Percentiles rank a stretch among this genome's conserved stretches.
These are phyloP conservation scores for Meteorus sp. DNA, from an alignment of 1,140 invertebrate species.

Conservation along the genomic window DNA sequence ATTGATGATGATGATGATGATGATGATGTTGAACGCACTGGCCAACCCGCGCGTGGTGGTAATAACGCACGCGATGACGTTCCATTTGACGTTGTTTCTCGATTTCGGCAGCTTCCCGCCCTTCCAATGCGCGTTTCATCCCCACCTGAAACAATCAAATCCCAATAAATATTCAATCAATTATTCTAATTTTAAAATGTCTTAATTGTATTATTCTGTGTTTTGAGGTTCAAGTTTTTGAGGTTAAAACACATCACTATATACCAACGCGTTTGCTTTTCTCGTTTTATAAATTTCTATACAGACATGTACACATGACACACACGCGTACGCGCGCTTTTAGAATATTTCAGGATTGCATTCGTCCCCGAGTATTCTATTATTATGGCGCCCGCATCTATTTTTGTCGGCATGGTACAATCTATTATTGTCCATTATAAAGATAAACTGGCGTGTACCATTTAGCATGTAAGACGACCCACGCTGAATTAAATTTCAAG, in stretches of 20 bases:
- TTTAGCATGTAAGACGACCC: constrained; percentile 19
- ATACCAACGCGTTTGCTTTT: too few relatives aligned
- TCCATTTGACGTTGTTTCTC: constrained; percentile 62
- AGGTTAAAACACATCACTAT: too few relatives aligned
- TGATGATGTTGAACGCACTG: constrained; percentile 57
- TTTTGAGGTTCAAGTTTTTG: too few relatives aligned
- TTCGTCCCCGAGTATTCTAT: constrained; percentile 22
- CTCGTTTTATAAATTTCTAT: too few relatives aligned
- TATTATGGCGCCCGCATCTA: constrained; percentile 28
- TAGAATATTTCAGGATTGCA: constrained; percentile 26
- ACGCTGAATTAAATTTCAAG: constrained; percentile 15
- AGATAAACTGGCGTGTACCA: constrained; percentile 26
- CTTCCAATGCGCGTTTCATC: constrained; percentile 58
- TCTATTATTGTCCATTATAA: constrained; percentile 32
- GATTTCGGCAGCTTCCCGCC: constrained; percentile 58
- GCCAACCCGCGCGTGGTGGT: constrained; percentile 56
- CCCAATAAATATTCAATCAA: not conserved
- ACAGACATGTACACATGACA: too few relatives aligned
- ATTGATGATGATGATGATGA: constrained; percentile 34
- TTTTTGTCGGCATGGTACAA: constrained; percentile 24
- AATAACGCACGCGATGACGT: constrained; percentile 62
- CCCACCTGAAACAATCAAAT: constrained; percentile 52
- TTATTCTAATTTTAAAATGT: not conserved
- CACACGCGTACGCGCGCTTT: not conserved
- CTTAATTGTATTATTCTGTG: not conserved